phyloP scores from a whole-genome alignment of 2,888 invertebrate genomes.

The Tipula helvola region DNA sequence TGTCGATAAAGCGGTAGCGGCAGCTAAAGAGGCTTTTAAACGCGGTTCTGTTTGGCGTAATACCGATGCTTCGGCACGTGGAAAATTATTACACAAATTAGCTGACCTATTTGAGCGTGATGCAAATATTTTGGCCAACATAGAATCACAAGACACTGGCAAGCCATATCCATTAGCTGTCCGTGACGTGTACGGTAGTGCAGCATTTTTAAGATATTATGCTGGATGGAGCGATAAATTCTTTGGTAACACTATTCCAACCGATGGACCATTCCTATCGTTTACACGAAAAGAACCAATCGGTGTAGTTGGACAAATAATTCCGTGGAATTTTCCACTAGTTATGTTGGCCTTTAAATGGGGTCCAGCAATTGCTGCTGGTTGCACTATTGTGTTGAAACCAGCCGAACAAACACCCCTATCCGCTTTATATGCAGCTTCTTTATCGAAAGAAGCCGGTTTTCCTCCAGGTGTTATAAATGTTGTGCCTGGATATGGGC shows the following conservation, averaged over 20 bases:
- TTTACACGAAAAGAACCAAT: conserved; percentile 61
- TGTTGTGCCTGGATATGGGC: conserved; percentile 59
- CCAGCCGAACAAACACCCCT: conserved; percentile 79
- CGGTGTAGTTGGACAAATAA: conserved; percentile 68
- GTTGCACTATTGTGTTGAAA: conserved; percentile 68
- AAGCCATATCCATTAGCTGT: conserved; percentile 50
- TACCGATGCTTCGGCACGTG: conserved; percentile 70
- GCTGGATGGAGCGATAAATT: conserved; percentile 83
- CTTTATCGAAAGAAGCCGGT: conserved; percentile 62
- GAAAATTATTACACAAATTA: conserved; percentile 37
- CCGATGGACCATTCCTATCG: conserved; percentile 46
- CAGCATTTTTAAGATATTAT: conserved; percentile 48
- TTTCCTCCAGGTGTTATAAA: conserved; percentile 72
- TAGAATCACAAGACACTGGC: conserved; percentile 72
- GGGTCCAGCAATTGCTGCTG: conserved; percentile 47
- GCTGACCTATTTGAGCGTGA: conserved; percentile 71
- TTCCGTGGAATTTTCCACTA: conserved; percentile 72
- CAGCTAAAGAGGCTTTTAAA: conserved; percentile 65
- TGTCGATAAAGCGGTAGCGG: conserved; percentile 65
- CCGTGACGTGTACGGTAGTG: conserved; percentile 39
- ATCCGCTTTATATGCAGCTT: conserved; percentile 59
- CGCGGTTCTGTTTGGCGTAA: conserved; percentile 63
- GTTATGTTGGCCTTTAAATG: conserved; percentile 77
- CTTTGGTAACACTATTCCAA: conserved; percentile 70
- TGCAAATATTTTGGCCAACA: conserved; percentile 51